A percentile compares a stretch with the other conserved stretches of the same genome.
Evolutionary conservation across 2,113 vertebrate genomes (phyloP).

Genomic region (Campylomormyrus numenius): DNA sequence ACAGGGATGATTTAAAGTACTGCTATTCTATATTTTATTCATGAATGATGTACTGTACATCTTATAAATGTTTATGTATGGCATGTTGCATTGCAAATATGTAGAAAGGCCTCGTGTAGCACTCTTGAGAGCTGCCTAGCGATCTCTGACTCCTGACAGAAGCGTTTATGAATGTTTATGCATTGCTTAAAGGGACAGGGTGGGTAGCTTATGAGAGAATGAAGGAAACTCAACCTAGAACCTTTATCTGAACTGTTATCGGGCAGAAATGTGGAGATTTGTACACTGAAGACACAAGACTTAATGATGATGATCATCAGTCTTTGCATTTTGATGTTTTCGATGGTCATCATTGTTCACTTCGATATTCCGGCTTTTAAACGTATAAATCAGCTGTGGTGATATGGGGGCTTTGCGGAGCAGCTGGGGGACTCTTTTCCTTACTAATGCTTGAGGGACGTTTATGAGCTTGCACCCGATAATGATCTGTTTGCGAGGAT

Average conservation of each 20-base stretch:
- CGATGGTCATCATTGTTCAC: neutral
- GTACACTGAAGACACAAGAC: neutral
- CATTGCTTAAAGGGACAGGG: neutral
- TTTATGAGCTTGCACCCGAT: neutral
- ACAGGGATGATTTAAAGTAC: neutral
- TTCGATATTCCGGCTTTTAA: neutral
- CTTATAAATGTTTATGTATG: neutral
- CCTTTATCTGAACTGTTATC: neutral
- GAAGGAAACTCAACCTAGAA: neutral
- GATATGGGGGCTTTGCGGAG: neutral
- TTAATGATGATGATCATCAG: neutral
- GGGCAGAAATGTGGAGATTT: neutral
- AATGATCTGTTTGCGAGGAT: neutral
- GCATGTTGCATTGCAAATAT: neutral
- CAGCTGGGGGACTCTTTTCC: neutral
- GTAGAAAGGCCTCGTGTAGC: neutral
- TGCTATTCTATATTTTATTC: neutral
- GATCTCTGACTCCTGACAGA: neutral
- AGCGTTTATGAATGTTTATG: neutral
- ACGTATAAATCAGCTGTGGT: neutral
- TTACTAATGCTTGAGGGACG: neutral
- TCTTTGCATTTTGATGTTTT: neutral
- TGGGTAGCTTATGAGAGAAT: neutral
- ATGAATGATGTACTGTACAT: neutral
- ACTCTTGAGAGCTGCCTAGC: neutral